These are phyloP conservation scores for Avahi laniger DNA, from an alignment of 2,797 vertebrate genomes.

Conservation along the genomic window DNA sequence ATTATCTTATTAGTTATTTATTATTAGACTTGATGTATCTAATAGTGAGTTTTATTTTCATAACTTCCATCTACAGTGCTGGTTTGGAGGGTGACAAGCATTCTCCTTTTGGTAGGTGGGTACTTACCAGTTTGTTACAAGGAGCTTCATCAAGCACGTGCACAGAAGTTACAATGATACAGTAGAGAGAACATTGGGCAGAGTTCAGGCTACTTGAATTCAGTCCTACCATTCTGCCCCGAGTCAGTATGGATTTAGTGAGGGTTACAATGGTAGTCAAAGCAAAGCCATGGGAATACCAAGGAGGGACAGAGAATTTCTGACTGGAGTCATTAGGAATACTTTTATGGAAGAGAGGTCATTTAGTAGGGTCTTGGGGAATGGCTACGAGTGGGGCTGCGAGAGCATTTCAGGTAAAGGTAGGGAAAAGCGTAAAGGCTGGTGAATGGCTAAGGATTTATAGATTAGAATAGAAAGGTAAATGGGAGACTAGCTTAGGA, in stretches of 20 bases:
- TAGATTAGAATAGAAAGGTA: neutral
- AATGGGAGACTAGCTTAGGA: neutral
- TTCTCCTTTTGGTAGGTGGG: neutral
- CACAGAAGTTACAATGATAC: neutral
- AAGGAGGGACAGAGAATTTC: neutral
- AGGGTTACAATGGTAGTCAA: neutral
- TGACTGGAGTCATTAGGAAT: neutral
- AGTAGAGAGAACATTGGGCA: neutral
- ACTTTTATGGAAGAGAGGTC: neutral
- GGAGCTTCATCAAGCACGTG: neutral
- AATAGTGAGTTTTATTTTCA: constrained; percentile 4
- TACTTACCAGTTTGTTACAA: neutral
- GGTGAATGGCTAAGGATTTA: neutral
- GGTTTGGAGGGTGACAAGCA: neutral
- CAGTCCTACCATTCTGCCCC: neutral
- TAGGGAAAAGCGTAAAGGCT: neutral
- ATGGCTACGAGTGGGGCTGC: neutral
- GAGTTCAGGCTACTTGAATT: neutral
- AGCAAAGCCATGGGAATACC: neutral
- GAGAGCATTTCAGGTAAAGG: neutral
- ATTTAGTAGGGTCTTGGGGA: neutral
- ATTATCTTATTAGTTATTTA: neutral
- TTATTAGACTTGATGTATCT: neutral
- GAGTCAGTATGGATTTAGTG: neutral
- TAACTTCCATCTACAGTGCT: neutral